Conservation (phyloP, 2,888 invertebrate genomes). For the Drosophila putrida region DNA sequence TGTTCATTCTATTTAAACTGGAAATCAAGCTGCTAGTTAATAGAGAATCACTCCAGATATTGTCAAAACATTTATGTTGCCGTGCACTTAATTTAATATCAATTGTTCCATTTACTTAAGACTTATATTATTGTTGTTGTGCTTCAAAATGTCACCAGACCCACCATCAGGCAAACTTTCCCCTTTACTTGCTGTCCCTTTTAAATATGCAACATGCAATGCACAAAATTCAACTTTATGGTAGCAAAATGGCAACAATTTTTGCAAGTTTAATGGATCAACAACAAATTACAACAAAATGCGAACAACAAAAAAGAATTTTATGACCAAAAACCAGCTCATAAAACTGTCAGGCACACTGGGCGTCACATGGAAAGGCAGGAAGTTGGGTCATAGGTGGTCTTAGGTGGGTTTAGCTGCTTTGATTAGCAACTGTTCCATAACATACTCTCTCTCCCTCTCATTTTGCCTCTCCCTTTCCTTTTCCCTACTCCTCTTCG, state of each 20-base stretch:
- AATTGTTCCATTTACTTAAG: too few relatives aligned
- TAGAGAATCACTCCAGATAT: not conserved
- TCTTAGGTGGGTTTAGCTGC: conserved; percentile 30
- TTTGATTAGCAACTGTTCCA: conserved; percentile 47
- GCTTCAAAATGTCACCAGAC: not conserved
- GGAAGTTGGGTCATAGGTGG: conserved; percentile 1
- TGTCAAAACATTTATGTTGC: too few relatives aligned
- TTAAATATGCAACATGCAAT: conserved; percentile 31
- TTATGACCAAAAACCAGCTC: conserved; percentile 54
- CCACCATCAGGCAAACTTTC: not conserved
- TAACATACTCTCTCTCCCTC: not conserved
- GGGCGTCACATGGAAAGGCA: conserved; percentile 11
- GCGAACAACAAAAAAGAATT: conserved; percentile 40
- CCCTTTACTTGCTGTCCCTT: not conserved
- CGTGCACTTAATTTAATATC: too few relatives aligned
- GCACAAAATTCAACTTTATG: conserved; percentile 37
- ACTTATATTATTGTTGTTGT: too few relatives aligned
- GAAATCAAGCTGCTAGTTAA: not conserved
- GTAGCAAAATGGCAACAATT: conserved; percentile 46
- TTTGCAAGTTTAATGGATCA: conserved; percentile 60
- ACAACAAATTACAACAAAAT: conserved; percentile 50
- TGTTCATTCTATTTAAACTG: not conserved
- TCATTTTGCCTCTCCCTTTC: not conserved
- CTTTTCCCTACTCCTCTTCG: conserved; percentile 3
- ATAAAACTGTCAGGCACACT: conserved; percentile 59